Base-by-base conservation (phyloP, 2,888 invertebrate genomes). In the Lydus trimaculatus region DNA sequence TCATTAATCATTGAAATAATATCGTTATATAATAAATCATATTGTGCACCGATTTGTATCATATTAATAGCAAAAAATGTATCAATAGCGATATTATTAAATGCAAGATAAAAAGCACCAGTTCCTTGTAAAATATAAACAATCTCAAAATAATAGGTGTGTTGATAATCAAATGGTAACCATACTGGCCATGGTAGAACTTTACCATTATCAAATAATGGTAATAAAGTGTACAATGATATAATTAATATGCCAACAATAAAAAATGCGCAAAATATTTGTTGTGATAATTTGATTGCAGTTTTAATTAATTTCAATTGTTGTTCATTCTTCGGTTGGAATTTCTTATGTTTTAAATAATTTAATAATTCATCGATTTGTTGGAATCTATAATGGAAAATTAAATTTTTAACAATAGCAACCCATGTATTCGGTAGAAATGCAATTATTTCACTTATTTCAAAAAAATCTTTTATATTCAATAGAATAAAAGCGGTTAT, bases 11-110 rank as follows among this genome's bases (percentile, higher is more conserved):
- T 43, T 25, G 60, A 17, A 31, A 25, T 39, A 7, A 69, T 66
- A 17, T 52, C 39, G 17, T 69, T 61, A 43, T 61, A 60, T 11
- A 69, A 28, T n/a, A 69, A 15, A 25, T 69, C 69, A 23, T 43
- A 69, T 43, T 69, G 69, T n/a, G 66, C 69, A 8, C 66, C 63
- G 11, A 69, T 66, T 60, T 69, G 66, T 4, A 66, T 33, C 69
- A 69, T 66, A 17, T 58, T 31, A 17, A 68, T 62, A 9, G 68
- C 39, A 48, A 65, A 65, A 33, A 68, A 65, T 3, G 69, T 69
- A 36, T 69, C 69, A 13, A 59, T 36, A 60, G 63, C 61, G 3
- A 69, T 58, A 31, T 66, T 66, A 9, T 39, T 63, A 15, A 63
- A 63, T 7, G 63, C 66, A 31, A 60, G 31, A 33, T 43, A 69